These are phyloP conservation scores for Oopsacas minuta DNA, from an alignment of 37 sponge, comb jelly and placozoan genomes.

Conservation along the genomic window DNA sequence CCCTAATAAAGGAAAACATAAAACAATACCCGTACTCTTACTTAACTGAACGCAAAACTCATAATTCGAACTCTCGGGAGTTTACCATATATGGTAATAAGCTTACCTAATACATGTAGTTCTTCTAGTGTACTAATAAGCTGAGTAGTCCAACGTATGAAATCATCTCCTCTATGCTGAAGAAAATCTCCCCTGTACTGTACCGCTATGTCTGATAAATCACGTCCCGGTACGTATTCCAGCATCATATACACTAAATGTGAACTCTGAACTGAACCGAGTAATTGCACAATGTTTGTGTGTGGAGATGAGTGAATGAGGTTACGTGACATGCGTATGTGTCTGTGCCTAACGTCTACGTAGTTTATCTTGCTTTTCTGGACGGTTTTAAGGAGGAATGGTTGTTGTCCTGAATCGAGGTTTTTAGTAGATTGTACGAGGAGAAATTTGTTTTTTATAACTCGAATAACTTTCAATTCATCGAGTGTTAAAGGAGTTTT, in stretches of 20 bases:
- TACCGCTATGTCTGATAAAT: neutral
- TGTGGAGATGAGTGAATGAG: neutral
- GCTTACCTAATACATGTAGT: neutral
- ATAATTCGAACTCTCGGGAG: no score
- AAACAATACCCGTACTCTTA: no score
- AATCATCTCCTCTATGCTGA: neutral
- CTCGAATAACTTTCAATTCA: neutral
- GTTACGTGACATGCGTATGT: neutral
- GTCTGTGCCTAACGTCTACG: neutral
- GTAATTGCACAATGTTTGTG: neutral
- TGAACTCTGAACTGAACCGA: slow-evolving; percentile 3
- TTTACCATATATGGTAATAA: neutral
- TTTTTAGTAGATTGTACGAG: slow-evolving; percentile 2
- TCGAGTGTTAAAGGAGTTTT: neutral
- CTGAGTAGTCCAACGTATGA: neutral
- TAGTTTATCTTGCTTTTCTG: neutral
- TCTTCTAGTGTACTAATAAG: neutral
- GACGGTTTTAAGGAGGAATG: neutral
- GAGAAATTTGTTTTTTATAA: neutral
- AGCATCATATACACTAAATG: neutral
- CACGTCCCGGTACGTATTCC: neutral
- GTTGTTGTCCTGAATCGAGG: neutral
- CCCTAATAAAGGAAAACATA: no score
- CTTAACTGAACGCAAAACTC: neutral
- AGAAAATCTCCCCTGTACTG: neutral